phyloP scores from a whole-genome alignment of 2,113 vertebrate genomes.

The Leptosomus discolor region DNA sequence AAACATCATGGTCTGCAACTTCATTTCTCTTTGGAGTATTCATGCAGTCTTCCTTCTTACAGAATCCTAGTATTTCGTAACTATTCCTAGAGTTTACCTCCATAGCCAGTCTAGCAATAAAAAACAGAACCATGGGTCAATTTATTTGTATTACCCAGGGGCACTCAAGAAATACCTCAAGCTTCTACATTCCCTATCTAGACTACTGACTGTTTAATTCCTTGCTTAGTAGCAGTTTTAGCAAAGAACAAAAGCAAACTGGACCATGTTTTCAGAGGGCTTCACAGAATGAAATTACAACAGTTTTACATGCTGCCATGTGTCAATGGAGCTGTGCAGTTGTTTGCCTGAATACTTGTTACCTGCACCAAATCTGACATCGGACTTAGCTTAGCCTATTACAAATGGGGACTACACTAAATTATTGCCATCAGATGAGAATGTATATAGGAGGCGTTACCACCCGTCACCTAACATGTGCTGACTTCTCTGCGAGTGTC shows the following conservation, averaged over 20 bases:
- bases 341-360: background rate
- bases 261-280: background rate
- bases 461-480: accelerated
- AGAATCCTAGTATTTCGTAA: background rate
- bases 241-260: background rate
- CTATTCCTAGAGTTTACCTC: background rate
- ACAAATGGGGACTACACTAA: background rate
- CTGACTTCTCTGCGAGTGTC: background rate
- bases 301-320: background rate
- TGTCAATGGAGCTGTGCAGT: background rate
- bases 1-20: background rate
- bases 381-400: background rate
- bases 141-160: background rate
- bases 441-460: background rate
- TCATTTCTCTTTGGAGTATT: background rate
- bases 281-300: background rate
- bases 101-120: background rate
- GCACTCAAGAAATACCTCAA: background rate
- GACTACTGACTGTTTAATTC: background rate
- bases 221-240: background rate
- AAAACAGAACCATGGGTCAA: background rate
- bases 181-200: background rate
- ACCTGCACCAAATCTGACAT: background rate
- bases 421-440: background rate
- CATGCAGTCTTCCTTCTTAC: background rate